Evolutionary conservation across 2,888 invertebrate species (phyloP).

Genomic region (Leptinotarsa juncta): DNA sequence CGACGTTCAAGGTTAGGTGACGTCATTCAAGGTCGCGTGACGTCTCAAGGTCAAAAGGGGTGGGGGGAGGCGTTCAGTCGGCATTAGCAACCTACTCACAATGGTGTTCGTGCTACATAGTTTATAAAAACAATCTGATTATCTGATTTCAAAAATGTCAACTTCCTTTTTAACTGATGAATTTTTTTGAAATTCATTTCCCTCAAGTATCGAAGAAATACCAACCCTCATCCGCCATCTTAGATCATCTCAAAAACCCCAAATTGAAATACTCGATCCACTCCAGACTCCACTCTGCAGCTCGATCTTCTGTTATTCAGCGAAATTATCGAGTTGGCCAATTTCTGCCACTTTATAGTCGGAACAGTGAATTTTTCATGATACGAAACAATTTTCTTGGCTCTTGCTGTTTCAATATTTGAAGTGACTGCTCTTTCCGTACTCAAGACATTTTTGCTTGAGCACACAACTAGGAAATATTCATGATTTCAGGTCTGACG

Average conservation of each 20-base stretch:
- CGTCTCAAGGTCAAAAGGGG: too few species aligned
- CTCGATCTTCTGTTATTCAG: constrained; percentile 38
- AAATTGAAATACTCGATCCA: constrained; percentile 5
- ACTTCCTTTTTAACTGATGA: too few species aligned
- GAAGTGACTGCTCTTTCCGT: constrained; percentile 13
- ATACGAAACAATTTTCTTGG: constrained; percentile 32
- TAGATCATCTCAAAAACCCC: not conserved
- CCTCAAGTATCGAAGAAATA: not conserved
- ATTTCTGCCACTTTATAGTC: constrained; percentile 36
- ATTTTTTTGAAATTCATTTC: not conserved
- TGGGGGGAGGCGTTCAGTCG: too few species aligned
- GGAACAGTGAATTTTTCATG: constrained; percentile 34
- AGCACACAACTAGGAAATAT: constrained; percentile 20
- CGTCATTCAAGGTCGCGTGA: too few species aligned
- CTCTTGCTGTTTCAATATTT: constrained; percentile 17
- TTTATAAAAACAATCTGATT: too few species aligned
- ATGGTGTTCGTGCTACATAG: too few species aligned
- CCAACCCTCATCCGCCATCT: not conserved
- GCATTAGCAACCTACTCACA: too few species aligned
- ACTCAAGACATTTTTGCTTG: constrained; percentile 17
- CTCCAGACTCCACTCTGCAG: not conserved
- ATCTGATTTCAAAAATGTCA: too few species aligned
- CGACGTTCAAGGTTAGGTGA: too few species aligned
- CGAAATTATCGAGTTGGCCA: constrained; percentile 40
- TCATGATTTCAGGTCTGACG: constrained; percentile 19